Base-by-base conservation (phyloP, 2,797 vertebrate genomes). In the Takifugu ocellatus region DNA sequence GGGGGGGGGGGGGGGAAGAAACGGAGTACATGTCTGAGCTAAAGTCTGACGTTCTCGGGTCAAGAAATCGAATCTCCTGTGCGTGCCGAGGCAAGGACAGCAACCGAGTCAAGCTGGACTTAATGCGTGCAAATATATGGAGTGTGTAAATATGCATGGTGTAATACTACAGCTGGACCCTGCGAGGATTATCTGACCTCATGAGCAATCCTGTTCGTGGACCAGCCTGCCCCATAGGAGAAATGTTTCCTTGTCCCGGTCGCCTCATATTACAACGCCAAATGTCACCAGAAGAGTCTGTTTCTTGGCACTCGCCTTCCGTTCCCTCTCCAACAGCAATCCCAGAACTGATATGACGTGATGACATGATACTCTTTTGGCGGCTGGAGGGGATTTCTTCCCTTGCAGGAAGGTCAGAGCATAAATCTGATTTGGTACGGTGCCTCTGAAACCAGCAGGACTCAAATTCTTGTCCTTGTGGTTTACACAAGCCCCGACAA, bases 291-390 rank as follows among this genome's bases (percentile, higher is more conserved):
- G 50, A 27, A 47, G 56, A 54, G 51, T 6, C 56, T 27, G 59
- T 45, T 52, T 29, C 46, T 42, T 59, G 50, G 25, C 64, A 51
- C 29, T 49, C 29, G 42, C 50, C 61, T 54, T 45, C 12, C 59
- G 56, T 47, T 51, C 45, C 49, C 9, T 0, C 47, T 56, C 50
- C 52, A 44, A 56, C 61, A 59, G 54, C 54, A 66, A 46, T 25
- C 25, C 43, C 36, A 43, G 27, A 54, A 48, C 59, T 72, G 66
- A 77, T 70, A 73, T 67, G 63, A 66, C 65, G 51, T 16, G 56
- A 69, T 58, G 58, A 73, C 63, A 64, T 62, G 77, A 84, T 72
- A 63, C 64, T 63, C 52, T 59, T 69, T 76, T 69, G 72, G 79
- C 70, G 52, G 49, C 51, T 31, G 65, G 17, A 59, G 68, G 56